Base-by-base conservation (phyloP, 2,113 vertebrate genomes). In the Coryphaenoides rupestris region DNA sequence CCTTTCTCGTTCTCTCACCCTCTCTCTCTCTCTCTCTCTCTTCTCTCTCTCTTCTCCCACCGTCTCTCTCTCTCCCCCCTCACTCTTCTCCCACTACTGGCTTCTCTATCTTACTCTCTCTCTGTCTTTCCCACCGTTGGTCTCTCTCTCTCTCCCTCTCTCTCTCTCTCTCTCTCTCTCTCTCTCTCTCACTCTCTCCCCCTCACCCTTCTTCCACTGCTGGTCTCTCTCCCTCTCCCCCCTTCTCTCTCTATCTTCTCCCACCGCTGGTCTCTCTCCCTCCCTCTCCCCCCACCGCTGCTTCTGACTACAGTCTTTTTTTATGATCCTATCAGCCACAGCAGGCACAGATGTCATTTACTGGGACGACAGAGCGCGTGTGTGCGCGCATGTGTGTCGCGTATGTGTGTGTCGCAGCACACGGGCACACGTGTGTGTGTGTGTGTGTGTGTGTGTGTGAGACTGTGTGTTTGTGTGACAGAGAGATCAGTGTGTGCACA, bases 281-380 rank as follows among this genome's bases (percentile, higher is more conserved):
- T 68, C 66, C 65, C 84, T 65, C 81, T 63, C 68, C 66, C 65
- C 84, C 67, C 81, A 79, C 73, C 66, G 24, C 46, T 73, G 22
- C 55, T 57, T 68, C 78, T 68, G 85, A 87, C 81, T 86, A 5
- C 28, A 33, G 79, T 80, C 64, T 64, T 76, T 71, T n/a, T 79
- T 84, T 82, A 84, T 78, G 67, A 84, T 86, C 79, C 76, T 82
- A 86, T 88, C 79, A 83, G 70, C 72, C 79, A 68, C 55, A 77
- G 72, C 78, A 66, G 72, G 72, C 60, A 55, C 77, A 77, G 75
- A 80, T 73, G 73, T 80, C 84, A 84, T 88, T 87, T 86, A 86
- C 78, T 83, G 75, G 77, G 72, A 73, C 65, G 55, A 22, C 54
- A 47, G 72, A 54, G 75, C 62, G 19, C n/a, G n/a, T 58, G 50